phyloP scores from a whole-genome alignment of 2,888 invertebrate species.

The Cyclophora albipunctata region DNA sequence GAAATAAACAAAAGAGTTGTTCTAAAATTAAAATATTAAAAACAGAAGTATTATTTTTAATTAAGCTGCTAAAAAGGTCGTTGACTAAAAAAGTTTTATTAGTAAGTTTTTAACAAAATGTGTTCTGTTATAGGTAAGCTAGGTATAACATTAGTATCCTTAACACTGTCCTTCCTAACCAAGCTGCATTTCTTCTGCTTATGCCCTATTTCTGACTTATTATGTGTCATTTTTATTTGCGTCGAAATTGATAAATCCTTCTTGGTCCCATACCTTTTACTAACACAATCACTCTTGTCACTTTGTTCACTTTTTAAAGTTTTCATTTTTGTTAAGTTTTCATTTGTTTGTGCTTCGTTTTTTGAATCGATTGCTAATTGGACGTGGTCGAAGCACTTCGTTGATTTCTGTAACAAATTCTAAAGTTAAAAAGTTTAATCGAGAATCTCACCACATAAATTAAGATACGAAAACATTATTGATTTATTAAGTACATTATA shows the following conservation, averaged over 20 bases:
- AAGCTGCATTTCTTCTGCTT: slow-evolving; percentile 57
- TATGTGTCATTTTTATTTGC: slow-evolving; percentile 62
- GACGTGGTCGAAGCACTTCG: slow-evolving; percentile 60
- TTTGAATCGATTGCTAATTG: slow-evolving; percentile 42
- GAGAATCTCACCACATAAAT: too few relatives aligned
- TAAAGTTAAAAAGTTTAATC: too few relatives aligned
- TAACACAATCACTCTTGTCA: slow-evolving; percentile 32
- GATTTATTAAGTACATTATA: too few relatives aligned
- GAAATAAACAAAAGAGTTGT: too few relatives aligned
- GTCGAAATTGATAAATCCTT: slow-evolving; percentile 54
- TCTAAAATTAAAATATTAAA: too few relatives aligned
- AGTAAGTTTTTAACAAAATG: slow-evolving; percentile 61
- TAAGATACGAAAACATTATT: too few relatives aligned
- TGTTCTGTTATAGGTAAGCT: slow-evolving; percentile 54
- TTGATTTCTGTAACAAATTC: slow-evolving; percentile 48
- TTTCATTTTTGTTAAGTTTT: slow-evolving; percentile 19
- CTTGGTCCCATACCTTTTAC: slow-evolving; percentile 49
- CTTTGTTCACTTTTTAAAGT: slow-evolving; percentile 27
- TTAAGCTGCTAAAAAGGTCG: neutral
- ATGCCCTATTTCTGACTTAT: slow-evolving; percentile 61
- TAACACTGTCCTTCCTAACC: slow-evolving; percentile 52
- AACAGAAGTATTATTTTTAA: neutral
- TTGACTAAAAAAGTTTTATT: slow-evolving; percentile 11
- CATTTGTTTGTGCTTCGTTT: slow-evolving; percentile 9
- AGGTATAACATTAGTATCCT: slow-evolving; percentile 41